These are phyloP conservation scores for Laupala kohalensis DNA, from an alignment of 1,140 invertebrate genomes.

Conservation along the genomic window DNA sequence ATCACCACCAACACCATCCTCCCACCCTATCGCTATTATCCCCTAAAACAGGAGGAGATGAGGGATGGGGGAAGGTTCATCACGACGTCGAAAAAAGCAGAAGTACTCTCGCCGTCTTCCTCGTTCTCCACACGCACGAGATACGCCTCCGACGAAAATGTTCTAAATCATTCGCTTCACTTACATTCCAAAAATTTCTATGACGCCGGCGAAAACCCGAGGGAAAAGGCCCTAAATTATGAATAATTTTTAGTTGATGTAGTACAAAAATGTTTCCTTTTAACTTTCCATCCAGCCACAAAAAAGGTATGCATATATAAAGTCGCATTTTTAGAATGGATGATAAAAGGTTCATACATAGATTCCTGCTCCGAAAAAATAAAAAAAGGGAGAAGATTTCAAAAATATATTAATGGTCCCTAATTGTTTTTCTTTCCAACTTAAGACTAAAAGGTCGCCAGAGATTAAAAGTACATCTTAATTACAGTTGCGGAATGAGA, in stretches of 20 bases:
- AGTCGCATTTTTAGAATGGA: neutral
- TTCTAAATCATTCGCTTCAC: neutral
- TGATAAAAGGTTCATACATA: neutral
- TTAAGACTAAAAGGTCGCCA: neutral
- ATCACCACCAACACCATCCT: neutral
- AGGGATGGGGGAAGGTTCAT: too few relatives aligned
- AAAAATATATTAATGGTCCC: neutral
- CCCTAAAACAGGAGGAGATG: too few relatives aligned
- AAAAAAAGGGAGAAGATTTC: neutral
- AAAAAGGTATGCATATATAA: neutral
- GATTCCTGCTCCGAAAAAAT: neutral
- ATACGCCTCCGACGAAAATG: neutral
- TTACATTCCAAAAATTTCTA: neutral
- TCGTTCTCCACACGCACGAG: too few relatives aligned
- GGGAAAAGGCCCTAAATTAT: neutral
- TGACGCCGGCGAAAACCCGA: neutral
- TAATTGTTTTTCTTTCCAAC: neutral
- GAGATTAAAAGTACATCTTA: neutral
- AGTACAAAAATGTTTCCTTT: neutral
- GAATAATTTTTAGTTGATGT: neutral
- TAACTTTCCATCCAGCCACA: neutral
- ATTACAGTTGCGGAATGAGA: neutral
- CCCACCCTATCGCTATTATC: neutral
- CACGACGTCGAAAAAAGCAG: neutral
- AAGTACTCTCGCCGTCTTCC: neutral